Evolutionary conservation across 2,888 invertebrate genomes (phyloP), one percentile per base, ranked within the genome.

Genomic region (Eristalis intricaria): DNA sequence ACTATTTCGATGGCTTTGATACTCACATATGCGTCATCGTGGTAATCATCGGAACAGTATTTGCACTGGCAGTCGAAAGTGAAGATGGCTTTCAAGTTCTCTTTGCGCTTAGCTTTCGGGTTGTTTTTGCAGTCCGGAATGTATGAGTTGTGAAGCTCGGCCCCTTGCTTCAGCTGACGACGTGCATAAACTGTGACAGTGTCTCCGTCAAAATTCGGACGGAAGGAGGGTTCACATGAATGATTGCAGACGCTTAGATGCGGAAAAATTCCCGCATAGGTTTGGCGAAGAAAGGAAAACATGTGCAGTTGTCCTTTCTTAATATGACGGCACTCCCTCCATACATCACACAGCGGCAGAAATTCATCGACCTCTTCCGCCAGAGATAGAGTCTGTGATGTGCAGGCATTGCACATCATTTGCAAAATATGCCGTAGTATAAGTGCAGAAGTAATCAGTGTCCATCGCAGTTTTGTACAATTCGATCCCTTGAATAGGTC

Each of bases 181-280:
- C 94, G 93, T 10, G 97, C 95, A 90, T 95, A 95, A 2, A 97
- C 96, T 84, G 96, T 94, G 26, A 98, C 94, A 15, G 94, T 94
- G 80, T 95, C 94, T 73, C 96, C 95, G 91, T 95, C 94, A 92
- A 96, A 97, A 90, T 96, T 95, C 90, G 95, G 95, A 71, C 95
- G 95, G 82, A 98, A 96, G 90, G 96, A 96, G 7, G 97, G 96
- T 88, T 96, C 95, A 92, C 99, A 99, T 0, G 98, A 96, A 93
- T 99, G 99, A 92, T 99, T 99, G 95, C 98, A 97, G 93, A 98
- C 95, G 90, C 97, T 97, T 0, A 97, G 95, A 1, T 97, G 96
- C 0, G 98, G 97, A 91, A 96, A 98, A 90, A 98, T 96, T 0
- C 96, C 98, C 2, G 97, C 96, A 0, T 97, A 98, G 65, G 94